These are phyloP conservation scores for Odontesthes bonariensis DNA, from an alignment of 2,113 vertebrate species.

Conservation along the genomic window DNA sequence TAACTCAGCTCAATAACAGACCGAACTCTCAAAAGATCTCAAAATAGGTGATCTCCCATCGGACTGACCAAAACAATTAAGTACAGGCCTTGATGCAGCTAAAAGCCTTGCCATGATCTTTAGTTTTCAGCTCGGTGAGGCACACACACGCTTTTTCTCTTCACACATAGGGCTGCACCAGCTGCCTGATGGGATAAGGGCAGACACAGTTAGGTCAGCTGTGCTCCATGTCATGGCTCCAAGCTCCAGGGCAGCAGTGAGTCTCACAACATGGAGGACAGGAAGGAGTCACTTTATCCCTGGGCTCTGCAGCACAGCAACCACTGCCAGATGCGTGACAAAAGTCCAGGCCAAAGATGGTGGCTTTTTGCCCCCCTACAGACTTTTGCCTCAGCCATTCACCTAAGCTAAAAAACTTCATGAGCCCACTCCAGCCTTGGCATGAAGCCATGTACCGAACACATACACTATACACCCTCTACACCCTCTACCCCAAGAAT, in stretches of 20 bases:
- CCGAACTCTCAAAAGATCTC: slow-evolving; percentile 47
- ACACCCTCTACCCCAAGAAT: slow-evolving; percentile 16
- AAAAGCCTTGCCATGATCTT: slow-evolving; percentile 30
- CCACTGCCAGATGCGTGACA: slow-evolving; percentile 57
- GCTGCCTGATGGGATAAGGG: slow-evolving; percentile 68
- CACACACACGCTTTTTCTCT: slow-evolving; percentile 30
- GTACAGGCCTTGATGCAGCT: slow-evolving; percentile 13
- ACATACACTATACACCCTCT: slow-evolving; percentile 29
- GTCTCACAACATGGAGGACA: slow-evolving; percentile 56
- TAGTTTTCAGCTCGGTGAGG: slow-evolving; percentile 4
- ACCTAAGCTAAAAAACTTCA: slow-evolving; percentile 49
- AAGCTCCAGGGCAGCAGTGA: slow-evolving; percentile 49
- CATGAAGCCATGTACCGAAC: slow-evolving; percentile 43
- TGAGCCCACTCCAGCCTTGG: slow-evolving; percentile 37
- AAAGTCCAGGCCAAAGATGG: slow-evolving; percentile 57
- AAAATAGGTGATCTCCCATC: slow-evolving; percentile 50
- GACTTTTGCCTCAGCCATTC: slow-evolving; percentile 54
- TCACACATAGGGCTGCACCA: slow-evolving; percentile 49
- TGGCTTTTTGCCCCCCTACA: slow-evolving; percentile 51
- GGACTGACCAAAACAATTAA: slow-evolving; percentile 35
- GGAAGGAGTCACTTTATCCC: slow-evolving; percentile 45
- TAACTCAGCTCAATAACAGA: slow-evolving; percentile 38
- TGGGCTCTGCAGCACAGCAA: slow-evolving; percentile 41
- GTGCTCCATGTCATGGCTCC: slow-evolving; percentile 51
- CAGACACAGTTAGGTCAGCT: slow-evolving; percentile 68